These are phyloP conservation scores for Cephus spinipes DNA, from an alignment of 2,888 invertebrate species.

Conservation along the genomic window DNA sequence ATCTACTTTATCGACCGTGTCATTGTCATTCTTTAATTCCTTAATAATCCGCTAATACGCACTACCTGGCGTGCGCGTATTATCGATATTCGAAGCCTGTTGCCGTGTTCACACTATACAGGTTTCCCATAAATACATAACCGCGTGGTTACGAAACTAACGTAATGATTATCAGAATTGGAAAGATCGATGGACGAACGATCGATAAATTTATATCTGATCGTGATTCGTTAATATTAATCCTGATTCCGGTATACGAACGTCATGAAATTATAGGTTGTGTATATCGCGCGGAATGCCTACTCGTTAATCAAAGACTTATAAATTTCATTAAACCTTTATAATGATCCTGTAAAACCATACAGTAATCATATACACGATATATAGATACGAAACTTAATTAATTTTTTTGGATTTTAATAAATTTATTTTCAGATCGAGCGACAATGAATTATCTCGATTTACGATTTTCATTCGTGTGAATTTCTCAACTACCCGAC, in stretches of 20 bases:
- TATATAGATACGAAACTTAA: too few relatives aligned
- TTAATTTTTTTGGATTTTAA: neutral
- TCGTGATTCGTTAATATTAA: neutral
- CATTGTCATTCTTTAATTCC: neutral
- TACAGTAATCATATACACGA: neutral
- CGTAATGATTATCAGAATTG: neutral
- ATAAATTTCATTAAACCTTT: neutral
- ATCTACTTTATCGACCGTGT: neutral
- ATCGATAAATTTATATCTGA: neutral
- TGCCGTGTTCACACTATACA: slow-evolving; percentile 7
- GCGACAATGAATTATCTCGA: neutral
- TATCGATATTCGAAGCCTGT: slow-evolving; percentile 20
- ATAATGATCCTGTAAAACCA: neutral
- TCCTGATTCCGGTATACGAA: neutral
- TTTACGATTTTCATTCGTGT: too few relatives aligned
- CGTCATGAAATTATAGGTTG: neutral
- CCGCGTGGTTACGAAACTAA: neutral
- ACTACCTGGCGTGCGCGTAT: neutral
- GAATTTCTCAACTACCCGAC: too few relatives aligned
- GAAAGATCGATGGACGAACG: neutral
- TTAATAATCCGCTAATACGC: neutral
- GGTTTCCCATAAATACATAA: slow-evolving; percentile 13
- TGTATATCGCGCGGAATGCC: neutral
- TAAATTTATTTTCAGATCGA: neutral
- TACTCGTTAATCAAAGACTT: neutral